These are phyloP conservation scores for Branchellion lobata DNA, from an alignment of 2,888 invertebrate species.

Conservation along the genomic window DNA sequence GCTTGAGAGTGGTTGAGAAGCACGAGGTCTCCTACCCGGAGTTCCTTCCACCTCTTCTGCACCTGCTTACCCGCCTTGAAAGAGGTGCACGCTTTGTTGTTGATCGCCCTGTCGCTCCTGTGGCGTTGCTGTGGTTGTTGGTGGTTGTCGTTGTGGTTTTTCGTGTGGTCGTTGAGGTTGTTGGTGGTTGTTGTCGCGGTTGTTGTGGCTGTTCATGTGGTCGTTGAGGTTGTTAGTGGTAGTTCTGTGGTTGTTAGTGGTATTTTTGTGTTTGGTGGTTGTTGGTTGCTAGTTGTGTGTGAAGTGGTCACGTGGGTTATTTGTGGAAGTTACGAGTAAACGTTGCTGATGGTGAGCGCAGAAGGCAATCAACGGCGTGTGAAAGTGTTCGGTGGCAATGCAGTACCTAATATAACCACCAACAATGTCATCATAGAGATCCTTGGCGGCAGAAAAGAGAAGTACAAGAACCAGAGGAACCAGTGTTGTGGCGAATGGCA, in stretches of 20 bases:
- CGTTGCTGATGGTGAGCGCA: too few species aligned
- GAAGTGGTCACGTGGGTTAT: too few species aligned
- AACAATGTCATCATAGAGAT: slow-evolving; percentile 51
- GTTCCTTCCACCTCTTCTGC: slow-evolving; percentile 67
- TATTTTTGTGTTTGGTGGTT: too few species aligned
- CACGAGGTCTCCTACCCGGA: slow-evolving; percentile 96
- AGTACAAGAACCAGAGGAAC: slow-evolving; percentile 92
- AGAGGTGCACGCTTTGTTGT: slow-evolving; percentile 84
- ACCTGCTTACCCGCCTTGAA: slow-evolving; percentile 62
- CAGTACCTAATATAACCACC: slow-evolving; percentile 41
- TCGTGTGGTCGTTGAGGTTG: too few species aligned
- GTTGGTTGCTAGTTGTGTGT: too few species aligned
- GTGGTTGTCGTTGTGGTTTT: neutral
- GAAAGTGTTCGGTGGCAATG: too few species aligned
- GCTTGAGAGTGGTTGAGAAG: slow-evolving; percentile 99
- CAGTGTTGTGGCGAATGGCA: slow-evolving; percentile 93
- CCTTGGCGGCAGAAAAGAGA: slow-evolving; percentile 75
- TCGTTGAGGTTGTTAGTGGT: too few species aligned
- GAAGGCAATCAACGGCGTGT: too few species aligned
- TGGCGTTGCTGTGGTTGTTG: slow-evolving; percentile 90
- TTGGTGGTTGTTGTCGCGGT: too few species aligned
- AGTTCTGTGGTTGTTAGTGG: too few species aligned
- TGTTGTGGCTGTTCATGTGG: too few species aligned
- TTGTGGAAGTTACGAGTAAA: too few species aligned
- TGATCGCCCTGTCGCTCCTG: slow-evolving; percentile 94